phyloP scores from a whole-genome alignment of 2,888 invertebrate genomes.

The Drosophila pegasa region DNA sequence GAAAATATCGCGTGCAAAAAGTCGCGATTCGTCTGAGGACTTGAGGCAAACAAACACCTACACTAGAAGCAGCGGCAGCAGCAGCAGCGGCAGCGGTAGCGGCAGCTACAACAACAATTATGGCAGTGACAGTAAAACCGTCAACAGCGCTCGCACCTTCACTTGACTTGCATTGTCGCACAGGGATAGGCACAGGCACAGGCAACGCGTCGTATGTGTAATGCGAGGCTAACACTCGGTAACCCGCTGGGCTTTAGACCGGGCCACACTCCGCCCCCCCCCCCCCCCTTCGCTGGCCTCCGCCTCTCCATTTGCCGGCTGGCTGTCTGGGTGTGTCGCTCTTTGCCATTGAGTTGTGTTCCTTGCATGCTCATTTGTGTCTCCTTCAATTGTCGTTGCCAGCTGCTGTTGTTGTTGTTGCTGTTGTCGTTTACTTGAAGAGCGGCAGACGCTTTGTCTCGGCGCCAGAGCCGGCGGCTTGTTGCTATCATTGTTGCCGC shows the following conservation, averaged over 20 bases:
- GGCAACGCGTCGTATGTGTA: slow-evolving; percentile 73
- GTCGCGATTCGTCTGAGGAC: slow-evolving; percentile 37
- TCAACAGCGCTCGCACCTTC: slow-evolving; percentile 61
- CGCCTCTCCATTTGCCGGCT: too few relatives aligned
- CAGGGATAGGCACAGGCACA: too few relatives aligned
- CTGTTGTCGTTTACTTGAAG: slow-evolving; percentile 43
- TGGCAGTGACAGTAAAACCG: slow-evolving; percentile 68
- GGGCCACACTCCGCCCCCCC: not conserved
- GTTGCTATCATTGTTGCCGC: slow-evolving; percentile 23
- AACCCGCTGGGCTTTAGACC: slow-evolving; percentile 32
- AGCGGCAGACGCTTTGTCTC: slow-evolving; percentile 49
- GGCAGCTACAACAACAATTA: slow-evolving; percentile 32
- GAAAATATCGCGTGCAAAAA: slow-evolving; percentile 50
- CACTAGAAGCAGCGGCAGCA: slow-evolving; percentile 17
- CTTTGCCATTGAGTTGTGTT: slow-evolving; percentile 65
- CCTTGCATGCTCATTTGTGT: slow-evolving; percentile 77
- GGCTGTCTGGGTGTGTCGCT: slow-evolving; percentile 38
- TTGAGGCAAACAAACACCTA: slow-evolving; percentile 65
- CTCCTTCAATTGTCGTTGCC: slow-evolving; percentile 75
- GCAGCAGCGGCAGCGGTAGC: slow-evolving; percentile 12
- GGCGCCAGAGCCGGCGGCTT: slow-evolving; percentile 34
- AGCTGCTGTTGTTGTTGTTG: slow-evolving; percentile 33
- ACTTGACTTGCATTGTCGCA: slow-evolving; percentile 73
- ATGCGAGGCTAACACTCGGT: slow-evolving; percentile 43
- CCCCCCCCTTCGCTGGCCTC: not conserved